These are phyloP conservation scores for Garra rufa DNA, from an alignment of 2,113 vertebrate species.

Conservation along the genomic window DNA sequence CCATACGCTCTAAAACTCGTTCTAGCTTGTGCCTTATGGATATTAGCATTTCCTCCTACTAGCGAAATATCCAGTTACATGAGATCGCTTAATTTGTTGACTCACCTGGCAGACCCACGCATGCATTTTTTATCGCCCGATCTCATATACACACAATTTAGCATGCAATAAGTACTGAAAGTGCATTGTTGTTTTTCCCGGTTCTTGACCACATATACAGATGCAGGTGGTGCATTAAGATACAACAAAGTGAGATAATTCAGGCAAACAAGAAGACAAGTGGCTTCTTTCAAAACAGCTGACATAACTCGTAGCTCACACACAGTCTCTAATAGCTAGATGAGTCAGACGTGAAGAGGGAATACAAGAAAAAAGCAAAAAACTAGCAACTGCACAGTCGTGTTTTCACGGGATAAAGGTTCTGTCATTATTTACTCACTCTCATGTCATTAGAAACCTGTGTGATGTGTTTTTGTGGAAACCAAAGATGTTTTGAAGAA, in stretches of 20 bases:
- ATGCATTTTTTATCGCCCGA: neutral
- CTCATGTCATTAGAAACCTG: neutral
- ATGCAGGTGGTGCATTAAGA: conserved; percentile 19
- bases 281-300: conserved; percentile 32
- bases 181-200: neutral
- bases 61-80: conserved; percentile 22
- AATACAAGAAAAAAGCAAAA: neutral
- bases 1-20: neutral
- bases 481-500: conserved; percentile 15
- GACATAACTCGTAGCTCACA: conserved; percentile 21
- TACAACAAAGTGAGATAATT: conserved; percentile 39
- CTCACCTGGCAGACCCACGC: conserved; percentile 29
- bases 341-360: conserved; percentile 38
- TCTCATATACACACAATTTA: conserved; percentile 4
- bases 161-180: neutral
- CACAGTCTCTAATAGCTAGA: conserved; percentile 24
- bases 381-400: neutral
- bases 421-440: neutral
- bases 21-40: neutral
- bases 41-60: conserved; percentile 14
- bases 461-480: neutral
- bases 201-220: conserved; percentile 1
- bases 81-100: conserved; percentile 29
- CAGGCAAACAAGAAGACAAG: conserved; percentile 37
- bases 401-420: neutral